A percentile compares a stretch with the other conserved stretches of the same genome.
Evolutionary conservation across 2,797 vertebrate genomes (phyloP).

Genomic region (Lacerta viridis): DNA sequence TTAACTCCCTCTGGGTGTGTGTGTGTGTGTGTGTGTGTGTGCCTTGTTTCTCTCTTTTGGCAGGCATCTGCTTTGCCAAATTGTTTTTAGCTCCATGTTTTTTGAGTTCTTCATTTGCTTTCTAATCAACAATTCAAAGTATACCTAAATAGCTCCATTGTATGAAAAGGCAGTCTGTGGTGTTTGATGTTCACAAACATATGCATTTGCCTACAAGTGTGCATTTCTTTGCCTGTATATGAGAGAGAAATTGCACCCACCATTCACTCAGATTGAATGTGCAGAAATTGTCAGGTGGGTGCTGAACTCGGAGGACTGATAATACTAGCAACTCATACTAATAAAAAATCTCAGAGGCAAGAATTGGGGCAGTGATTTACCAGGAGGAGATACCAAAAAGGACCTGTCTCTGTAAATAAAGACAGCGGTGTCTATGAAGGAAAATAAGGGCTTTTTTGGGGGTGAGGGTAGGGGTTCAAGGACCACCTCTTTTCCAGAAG

Average conservation of each 20-base stretch:
- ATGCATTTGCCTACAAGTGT: not conserved
- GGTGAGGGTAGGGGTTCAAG: not conserved
- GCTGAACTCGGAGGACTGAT: not conserved
- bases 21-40: no score
- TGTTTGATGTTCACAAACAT: not conserved
- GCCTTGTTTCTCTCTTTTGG: not conserved
- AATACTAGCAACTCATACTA: not conserved
- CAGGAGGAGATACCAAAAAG: not conserved
- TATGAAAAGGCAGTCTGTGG: not conserved
- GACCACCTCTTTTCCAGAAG: not conserved
- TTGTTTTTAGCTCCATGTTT: not conserved
- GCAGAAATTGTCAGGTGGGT: no score
- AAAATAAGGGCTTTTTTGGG: no score
- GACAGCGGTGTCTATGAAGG: not conserved
- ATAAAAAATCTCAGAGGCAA: not conserved
- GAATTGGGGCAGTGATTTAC: not conserved
- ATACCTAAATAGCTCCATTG: not conserved
- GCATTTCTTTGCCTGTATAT: not conserved
- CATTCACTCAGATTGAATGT: not conserved
- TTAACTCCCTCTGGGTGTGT: not conserved
- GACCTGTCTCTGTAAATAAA: not conserved
- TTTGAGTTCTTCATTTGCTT: not conserved
- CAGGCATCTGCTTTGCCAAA: not conserved
- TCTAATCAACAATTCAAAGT: not conserved
- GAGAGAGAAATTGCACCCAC: not conserved